phyloP scores from a whole-genome alignment of 2,113 vertebrate genomes.

The Xiphorhynchus elegans region DNA sequence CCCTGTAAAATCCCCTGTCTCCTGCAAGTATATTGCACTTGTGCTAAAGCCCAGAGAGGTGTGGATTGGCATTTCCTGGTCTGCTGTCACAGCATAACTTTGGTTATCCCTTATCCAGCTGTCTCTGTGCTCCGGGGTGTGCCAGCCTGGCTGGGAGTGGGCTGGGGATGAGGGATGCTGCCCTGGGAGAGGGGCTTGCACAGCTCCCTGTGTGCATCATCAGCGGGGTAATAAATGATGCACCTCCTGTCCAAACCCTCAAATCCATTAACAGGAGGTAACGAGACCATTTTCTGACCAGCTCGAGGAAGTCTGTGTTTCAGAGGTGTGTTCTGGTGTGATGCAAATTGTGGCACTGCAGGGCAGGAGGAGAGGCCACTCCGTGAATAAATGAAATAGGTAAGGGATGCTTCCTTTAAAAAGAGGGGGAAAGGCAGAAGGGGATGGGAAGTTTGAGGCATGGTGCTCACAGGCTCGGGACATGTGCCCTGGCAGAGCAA shows the following conservation, averaged over 20 bases:
- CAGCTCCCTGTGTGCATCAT: no score
- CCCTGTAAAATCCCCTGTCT: background rate
- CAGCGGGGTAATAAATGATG: background rate
- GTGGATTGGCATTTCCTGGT: rapidly evolving
- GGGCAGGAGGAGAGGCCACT: background rate
- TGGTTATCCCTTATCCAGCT: rapidly evolving
- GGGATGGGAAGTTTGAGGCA: background rate
- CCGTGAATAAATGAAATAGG: background rate
- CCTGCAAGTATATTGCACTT: background rate
- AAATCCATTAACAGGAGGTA: background rate
- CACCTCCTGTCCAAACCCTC: background rate
- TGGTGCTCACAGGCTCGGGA: background rate
- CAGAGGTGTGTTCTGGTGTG: background rate
- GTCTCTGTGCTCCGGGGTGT: rapidly evolving
- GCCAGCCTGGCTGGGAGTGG: background rate
- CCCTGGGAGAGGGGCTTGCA: background rate
- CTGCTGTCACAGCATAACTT: background rate
- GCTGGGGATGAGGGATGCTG: background rate
- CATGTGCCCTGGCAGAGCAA: background rate
- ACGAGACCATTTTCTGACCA: background rate
- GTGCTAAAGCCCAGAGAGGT: background rate
- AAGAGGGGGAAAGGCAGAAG: background rate
- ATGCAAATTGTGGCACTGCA: background rate
- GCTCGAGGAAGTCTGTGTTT: background rate
- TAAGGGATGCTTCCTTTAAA: background rate